Base-by-base conservation (phyloP, 2,888 invertebrate species). In the Sarcophaga variegata region DNA sequence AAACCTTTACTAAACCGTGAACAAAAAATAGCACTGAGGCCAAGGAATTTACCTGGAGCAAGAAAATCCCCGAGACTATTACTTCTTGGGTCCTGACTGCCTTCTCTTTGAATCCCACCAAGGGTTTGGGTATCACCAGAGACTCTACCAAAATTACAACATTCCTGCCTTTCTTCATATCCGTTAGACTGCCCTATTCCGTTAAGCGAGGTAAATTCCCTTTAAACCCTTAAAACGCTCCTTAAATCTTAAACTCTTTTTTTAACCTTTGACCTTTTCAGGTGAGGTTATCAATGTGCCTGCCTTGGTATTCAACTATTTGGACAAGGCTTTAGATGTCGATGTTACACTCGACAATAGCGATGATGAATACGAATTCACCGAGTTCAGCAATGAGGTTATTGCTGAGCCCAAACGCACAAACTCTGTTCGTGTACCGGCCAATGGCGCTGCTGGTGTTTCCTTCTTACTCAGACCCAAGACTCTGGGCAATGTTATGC, bases 271-370 rank as follows among this genome's bases (percentile, higher is more conserved):
- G 2, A 8, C 37, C 45, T 1, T 66, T 69, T 20, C 17, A 90
- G 90, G 98, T 22, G 99, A 99, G 94, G 96, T 97, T 22, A 95
- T 99, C 75, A 97, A 97, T 0, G 95, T 98, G 66, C 96, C 98
- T 64, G 96, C 97, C 8, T 96, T 97, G 14, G 95, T 98, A 12
- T 97, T 97, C 92, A 99, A 98, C 93, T 97, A 98, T 90, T 94
- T 97, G 92, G 95, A 96, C 37, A 95, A 95, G 96, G 96, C 97
- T 89, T 94, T 97, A 0, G 94, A 94, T 45, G 97, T 97, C 0
- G 96, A 97, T 89, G 96, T 99, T 0, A 96, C 97, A 0, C 94
- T 99, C 90, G 96, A 97, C 89, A 97, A 97, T 93, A 95, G 95
- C 60, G 96, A 96, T 75, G 96, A 96, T 88, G 96, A 96, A 76